phyloP scores from a whole-genome alignment of 2,797 vertebrate species.

The Micromesistius poutassou region DNA sequence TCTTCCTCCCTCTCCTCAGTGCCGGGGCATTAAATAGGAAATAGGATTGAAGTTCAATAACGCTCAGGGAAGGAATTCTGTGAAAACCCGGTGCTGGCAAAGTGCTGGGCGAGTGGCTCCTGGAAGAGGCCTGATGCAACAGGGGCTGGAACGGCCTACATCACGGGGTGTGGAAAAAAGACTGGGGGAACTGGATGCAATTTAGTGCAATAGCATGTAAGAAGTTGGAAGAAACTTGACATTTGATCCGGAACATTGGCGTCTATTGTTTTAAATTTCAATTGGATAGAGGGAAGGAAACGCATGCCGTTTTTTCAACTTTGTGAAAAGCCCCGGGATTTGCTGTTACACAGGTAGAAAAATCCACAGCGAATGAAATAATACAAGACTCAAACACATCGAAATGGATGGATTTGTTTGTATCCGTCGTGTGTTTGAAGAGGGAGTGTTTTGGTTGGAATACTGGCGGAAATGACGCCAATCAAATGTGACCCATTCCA shows the following conservation, averaged over 20 bases:
- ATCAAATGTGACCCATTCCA: not conserved
- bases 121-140: constrained; percentile 63
- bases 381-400: not conserved
- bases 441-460: not conserved
- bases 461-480: not conserved
- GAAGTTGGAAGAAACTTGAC: constrained; percentile 35
- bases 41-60: constrained; percentile 59
- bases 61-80: constrained; percentile 43
- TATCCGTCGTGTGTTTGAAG: not conserved
- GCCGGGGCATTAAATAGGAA: constrained; percentile 53
- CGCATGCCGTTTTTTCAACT: too few relatives aligned
- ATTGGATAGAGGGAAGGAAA: not conserved
- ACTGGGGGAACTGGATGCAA: constrained; percentile 54
- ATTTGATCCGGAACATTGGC: constrained; percentile 47
- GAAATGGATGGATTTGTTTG: not conserved
- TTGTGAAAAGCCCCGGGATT: too few relatives aligned
- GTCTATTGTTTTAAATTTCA: too few relatives aligned
- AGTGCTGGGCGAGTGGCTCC: constrained; percentile 45
- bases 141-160: constrained; percentile 60
- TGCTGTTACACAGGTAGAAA: too few relatives aligned
- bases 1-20: not conserved
- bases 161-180: constrained; percentile 25
- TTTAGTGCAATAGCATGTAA: constrained; percentile 58
- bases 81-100: constrained; percentile 46
- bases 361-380: too few relatives aligned